Base-by-base conservation (phyloP, 2,797 vertebrate genomes). In the Brachyalestes nurse region DNA sequence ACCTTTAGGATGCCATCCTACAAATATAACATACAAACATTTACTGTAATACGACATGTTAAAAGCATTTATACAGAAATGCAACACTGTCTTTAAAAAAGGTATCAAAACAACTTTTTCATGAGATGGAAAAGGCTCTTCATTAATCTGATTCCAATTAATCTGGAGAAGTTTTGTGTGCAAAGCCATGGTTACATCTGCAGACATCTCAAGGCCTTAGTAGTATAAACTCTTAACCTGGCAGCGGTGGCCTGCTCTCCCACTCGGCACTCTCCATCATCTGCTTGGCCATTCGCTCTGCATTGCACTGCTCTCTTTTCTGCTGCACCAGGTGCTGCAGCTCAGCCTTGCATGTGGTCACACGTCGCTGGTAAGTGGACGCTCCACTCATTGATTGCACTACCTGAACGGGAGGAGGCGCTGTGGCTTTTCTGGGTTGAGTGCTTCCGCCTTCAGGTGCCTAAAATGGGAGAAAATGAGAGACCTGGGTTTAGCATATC, bases 251-350 rank as follows among this genome's bases (percentile, higher is more conserved):
- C 2, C 95, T 95, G 82, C 96, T 98, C 91, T 99, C 98, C 98
- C 98, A 99, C 88, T 99, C 98, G 0, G 97, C 96, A 21, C 96
- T 97, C 88, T 99, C 97, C 97, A 98, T 96, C 96, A 99, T 97
- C 86, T 98, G 96, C 61, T 98, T 98, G 83, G 97, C 96, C 82
- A 98, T 94, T 77, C 97, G 93, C 91, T 99, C 98, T 0, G 97
- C 96, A 2, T 90, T 97, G 85, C 97, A 97, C 90, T 99, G 97
- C 85, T 99, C 98, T 38, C 97, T 91, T 91, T 97, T 99, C 88
- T 99, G 97, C 86, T 98, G 97, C 69, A 99, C 92, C 85, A 99
- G 93, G 82, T 99, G 97, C 92, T 98, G 97, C 40, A 99, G 96
- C 83, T 99, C 97, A 0, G 91, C 95, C 89, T 95, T 98, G 87